Evolutionary conservation across 1,140 invertebrate species (phyloP).

Genomic region (Drosophila carrolli): DNA sequence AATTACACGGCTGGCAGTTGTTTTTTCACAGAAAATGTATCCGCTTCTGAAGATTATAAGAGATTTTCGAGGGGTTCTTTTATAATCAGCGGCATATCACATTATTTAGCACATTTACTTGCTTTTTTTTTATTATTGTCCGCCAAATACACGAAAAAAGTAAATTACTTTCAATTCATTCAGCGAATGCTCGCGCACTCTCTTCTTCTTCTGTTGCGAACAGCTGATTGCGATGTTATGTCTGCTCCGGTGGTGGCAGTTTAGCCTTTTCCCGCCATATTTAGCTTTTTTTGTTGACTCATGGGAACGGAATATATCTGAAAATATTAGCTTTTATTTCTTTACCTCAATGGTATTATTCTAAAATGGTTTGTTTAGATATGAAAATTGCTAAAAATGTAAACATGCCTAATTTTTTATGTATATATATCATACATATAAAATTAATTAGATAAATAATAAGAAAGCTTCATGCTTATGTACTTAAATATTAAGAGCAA

Average conservation of each 20-base stretch:
- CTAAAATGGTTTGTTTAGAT: too few species aligned
- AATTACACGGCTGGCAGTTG: constrained; percentile 4
- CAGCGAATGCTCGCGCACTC: constrained; percentile 22
- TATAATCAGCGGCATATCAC: not conserved
- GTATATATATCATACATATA: too few species aligned
- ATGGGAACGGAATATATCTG: not conserved
- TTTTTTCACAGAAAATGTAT: not conserved
- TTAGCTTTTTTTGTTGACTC: not conserved
- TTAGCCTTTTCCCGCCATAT: not conserved
- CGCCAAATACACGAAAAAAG: constrained; percentile 9
- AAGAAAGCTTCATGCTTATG: too few species aligned
- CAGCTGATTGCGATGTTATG: constrained; percentile 23
- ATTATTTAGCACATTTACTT: not conserved
- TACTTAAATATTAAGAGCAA: too few species aligned
- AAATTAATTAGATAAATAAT: too few species aligned
- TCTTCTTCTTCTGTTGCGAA: constrained; percentile 28
- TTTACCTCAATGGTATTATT: too few species aligned
- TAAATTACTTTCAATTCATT: constrained; percentile 38
- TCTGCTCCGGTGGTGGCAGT: not conserved
- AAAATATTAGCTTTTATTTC: not conserved
- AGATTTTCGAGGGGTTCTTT: not conserved
- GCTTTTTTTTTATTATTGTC: not conserved
- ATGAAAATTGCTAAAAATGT: too few species aligned
- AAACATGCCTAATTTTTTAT: too few species aligned
- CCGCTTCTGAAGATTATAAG: too few species aligned